Base-by-base conservation (phyloP, 2,113 vertebrate genomes). In the Aegithalos caudatus region DNA sequence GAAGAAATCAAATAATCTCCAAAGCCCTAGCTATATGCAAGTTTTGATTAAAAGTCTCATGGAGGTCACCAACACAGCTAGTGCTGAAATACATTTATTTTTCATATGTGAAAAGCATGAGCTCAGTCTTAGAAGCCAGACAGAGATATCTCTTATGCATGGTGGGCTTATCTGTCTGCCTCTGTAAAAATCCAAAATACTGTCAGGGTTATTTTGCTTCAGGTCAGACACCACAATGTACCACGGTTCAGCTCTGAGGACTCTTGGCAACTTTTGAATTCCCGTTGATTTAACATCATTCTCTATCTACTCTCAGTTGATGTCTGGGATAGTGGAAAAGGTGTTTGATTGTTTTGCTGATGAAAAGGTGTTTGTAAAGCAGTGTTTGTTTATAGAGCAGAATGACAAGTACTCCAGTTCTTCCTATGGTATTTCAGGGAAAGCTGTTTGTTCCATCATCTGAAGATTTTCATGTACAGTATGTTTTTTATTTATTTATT, bases 41-140 rank as follows among this genome's bases (percentile, higher is more conserved):
- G 72, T 84, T 92, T 97, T 96, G 94, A 97, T 97, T 93, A 94
- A 95, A 96, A 93, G 35, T 88, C 95, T 85, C 40, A 11, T 8
- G 29, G 76, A 97, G 81, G 88, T 96, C 84, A 92, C 65, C 33
- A 35, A 54, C 67, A 66, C 40, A 93, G 54, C n/a, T 50, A 77
- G n/a, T 58, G 33, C 86, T 73, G 62, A 76, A 64, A 71, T 33
- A 69, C 4, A 11, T n/a, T 92, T 88, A 70, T 60, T 92, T 96
- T 81, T 86, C 92, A 90, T 67, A 79, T 37, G 58, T 47, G 77
- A 94, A 86, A 91, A 92, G 35, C 28, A 14, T 31, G 38, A 92
- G 53, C 51, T 92, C 61, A 64, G 64, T 9, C 14, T 67, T 58
- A 87, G 88, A 94, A 92, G 78, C 6, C 38, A 48, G 73, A 74